A percentile compares a stretch with the other conserved stretches of the same genome.
These are phyloP conservation scores for Drosophila malerkotliana DNA, from an alignment of 1,140 invertebrate species.

Conservation along the genomic window DNA sequence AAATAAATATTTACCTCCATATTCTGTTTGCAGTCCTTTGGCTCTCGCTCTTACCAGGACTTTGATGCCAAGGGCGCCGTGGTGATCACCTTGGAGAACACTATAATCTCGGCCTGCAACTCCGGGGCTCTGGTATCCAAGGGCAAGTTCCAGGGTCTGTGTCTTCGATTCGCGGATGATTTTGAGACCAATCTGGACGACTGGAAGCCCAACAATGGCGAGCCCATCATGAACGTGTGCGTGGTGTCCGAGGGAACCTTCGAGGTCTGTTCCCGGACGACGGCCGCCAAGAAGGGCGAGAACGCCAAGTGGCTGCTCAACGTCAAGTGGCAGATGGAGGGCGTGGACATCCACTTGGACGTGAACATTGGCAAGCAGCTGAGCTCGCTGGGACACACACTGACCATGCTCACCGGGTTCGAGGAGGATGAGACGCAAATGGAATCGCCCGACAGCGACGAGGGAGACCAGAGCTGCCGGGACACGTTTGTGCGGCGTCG, in stretches of 20 bases:
- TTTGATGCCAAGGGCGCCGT: conserved; percentile 94
- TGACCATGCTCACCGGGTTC: conserved; percentile 95
- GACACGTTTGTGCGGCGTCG: conserved; percentile 83
- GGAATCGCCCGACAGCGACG: conserved; percentile 91
- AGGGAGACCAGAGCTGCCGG: conserved; percentile 87
- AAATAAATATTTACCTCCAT: conserved; percentile 62
- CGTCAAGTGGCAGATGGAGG: conserved; percentile 99
- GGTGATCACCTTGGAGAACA: conserved; percentile 96
- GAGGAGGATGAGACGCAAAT: conserved; percentile 92
- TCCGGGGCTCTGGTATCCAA: conserved; percentile 92
- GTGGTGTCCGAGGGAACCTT: conserved; percentile 99
- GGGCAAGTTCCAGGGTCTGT: conserved; percentile 93
- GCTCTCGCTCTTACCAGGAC: conserved; percentile 88
- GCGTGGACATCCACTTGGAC: conserved; percentile 98
- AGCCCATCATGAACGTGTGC: conserved; percentile 97
- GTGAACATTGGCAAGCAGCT: conserved; percentile 98
- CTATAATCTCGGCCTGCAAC: conserved; percentile 95
- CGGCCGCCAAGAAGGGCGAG: conserved; percentile 91
- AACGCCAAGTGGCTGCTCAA: conserved; percentile 99
- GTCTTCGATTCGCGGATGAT: conserved; percentile 97
- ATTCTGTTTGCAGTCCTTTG: conserved; percentile 85
- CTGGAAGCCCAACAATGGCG: conserved; percentile 96
- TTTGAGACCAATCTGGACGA: conserved; percentile 98
- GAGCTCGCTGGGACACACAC: conserved; percentile 95
- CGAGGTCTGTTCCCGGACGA: conserved; percentile 96